These are phyloP conservation scores for Cataglyphis hispanica DNA, from an alignment of 1,140 invertebrate species.

Conservation along the genomic window DNA sequence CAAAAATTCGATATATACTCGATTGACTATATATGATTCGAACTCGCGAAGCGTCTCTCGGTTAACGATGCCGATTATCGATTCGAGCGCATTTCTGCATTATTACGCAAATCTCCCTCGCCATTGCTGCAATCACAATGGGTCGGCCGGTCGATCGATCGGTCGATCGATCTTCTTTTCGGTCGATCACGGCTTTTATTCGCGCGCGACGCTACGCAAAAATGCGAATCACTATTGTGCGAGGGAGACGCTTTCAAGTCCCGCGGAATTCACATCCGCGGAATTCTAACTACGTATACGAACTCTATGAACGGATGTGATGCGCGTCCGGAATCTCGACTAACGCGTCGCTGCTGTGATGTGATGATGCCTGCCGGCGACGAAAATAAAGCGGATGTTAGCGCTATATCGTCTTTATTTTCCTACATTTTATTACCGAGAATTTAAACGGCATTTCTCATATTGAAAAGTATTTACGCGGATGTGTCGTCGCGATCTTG, in stretches of 20 bases:
- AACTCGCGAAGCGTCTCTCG: neutral
- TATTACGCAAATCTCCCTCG: neutral
- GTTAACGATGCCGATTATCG: constrained; percentile 31
- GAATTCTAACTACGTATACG: constrained; percentile 57
- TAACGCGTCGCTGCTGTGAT: constrained; percentile 10
- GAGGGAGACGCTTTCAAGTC: constrained; percentile 61
- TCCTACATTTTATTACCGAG: neutral
- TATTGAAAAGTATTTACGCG: neutral
- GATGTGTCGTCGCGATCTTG: neutral
- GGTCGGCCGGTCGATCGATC: neutral
- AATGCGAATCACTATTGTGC: constrained; percentile 29
- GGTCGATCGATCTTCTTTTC: neutral
- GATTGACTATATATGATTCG: neutral
- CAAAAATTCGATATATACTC: constrained; percentile 3
- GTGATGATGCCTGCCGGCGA: neutral
- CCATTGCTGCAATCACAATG: neutral
- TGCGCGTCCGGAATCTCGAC: constrained; percentile 32
- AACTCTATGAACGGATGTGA: constrained; percentile 55
- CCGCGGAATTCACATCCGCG: constrained; percentile 57
- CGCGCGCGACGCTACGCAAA: constrained; percentile 33
- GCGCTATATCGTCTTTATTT: constrained; percentile 3
- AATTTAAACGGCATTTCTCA: neutral
- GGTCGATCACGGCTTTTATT: constrained; percentile 34
- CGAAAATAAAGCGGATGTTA: constrained; percentile 27
- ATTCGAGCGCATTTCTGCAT: constrained; percentile 7